Percentiles rank a stretch among this genome's conserved stretches.
Evolutionary conservation across 2,888 invertebrate genomes (phyloP).

Genomic region (Scaptomyza parva): DNA sequence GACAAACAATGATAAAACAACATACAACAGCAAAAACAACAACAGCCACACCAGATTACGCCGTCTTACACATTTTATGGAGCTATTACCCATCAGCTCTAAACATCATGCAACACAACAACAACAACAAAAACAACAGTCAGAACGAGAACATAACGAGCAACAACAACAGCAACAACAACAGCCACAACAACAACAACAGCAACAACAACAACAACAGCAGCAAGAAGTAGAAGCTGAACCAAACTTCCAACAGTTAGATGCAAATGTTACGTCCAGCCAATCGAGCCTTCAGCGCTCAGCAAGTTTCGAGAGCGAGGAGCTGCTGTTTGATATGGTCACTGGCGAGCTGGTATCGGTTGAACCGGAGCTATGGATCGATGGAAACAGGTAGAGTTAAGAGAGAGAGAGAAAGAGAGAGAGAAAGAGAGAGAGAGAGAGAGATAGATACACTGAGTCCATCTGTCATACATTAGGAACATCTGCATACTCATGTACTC

Average conservation of each 20-base stretch:
- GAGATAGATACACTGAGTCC: too few species aligned
- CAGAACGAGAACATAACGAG: background rate
- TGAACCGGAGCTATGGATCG: slow-evolving; percentile 25
- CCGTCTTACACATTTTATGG: slow-evolving; percentile 68
- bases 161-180: slow-evolving; percentile 27
- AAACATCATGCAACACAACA: slow-evolving; percentile 31
- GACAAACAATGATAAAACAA: slow-evolving; percentile 26
- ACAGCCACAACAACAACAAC: slow-evolving; percentile 40
- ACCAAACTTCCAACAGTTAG: too few species aligned
- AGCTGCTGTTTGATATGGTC: slow-evolving; percentile 68
- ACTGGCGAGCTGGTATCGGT: slow-evolving; percentile 39
- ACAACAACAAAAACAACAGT: slow-evolving; percentile 38
- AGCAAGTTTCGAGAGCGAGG: slow-evolving; percentile 76
- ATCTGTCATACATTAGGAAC: slow-evolving; percentile 17
- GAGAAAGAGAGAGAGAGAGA: background rate
- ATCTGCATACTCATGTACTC: slow-evolving; percentile 2
- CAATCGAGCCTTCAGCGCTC: slow-evolving; percentile 54
- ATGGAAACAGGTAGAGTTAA: slow-evolving; percentile 56
- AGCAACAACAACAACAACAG: slow-evolving; percentile 34
- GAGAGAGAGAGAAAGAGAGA: background rate
- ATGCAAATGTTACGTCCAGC: slow-evolving; percentile 11
- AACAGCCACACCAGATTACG: slow-evolving; percentile 47
- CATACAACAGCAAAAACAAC: slow-evolving; percentile 16
- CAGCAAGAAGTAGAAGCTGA: slow-evolving; percentile 13
- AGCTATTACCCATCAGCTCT: slow-evolving; percentile 58